Evolutionary conservation across 2,888 invertebrate species (phyloP).

Genomic region (Opisthograptis luteolata): DNA sequence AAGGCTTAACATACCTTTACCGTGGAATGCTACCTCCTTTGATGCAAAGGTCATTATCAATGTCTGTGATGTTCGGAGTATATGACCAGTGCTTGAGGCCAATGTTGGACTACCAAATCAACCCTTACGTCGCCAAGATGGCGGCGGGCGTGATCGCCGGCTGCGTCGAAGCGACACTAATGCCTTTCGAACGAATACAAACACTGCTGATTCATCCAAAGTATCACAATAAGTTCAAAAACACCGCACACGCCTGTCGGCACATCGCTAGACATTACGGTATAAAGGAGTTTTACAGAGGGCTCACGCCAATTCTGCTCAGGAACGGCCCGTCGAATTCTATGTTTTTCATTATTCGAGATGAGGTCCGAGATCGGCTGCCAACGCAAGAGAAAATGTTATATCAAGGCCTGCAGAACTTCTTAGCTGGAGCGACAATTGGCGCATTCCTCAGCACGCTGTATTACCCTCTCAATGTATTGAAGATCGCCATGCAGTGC

Average conservation of each 20-base stretch:
- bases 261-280: constrained; percentile 88
- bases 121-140: constrained; percentile 86
- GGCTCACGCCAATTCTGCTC: constrained; percentile 93
- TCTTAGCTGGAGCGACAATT: constrained; percentile 95
- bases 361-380: constrained; percentile 87
- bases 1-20: constrained; percentile 93
- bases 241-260: constrained; percentile 92
- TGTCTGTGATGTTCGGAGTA: constrained; percentile 98
- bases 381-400: constrained; percentile 82
- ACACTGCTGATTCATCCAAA: constrained; percentile 94
- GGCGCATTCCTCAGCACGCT: constrained; percentile 96
- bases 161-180: constrained; percentile 91
- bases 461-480: constrained; percentile 98
- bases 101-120: constrained; percentile 81
- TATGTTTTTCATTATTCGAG: constrained; percentile 96
- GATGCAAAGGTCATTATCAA: constrained; percentile 95
- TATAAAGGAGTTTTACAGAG: constrained; percentile 95
- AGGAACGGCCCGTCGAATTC: constrained; percentile 98
- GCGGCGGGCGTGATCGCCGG: constrained; percentile 90
- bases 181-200: constrained; percentile 98
- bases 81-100: constrained; percentile 91
- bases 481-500: constrained; percentile 98
- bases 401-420: constrained; percentile 85
- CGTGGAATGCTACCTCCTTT: constrained; percentile 96
- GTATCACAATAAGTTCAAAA: constrained; percentile 92